Evolutionary conservation across 2,113 vertebrate genomes (phyloP).

Genomic region (Vidua chalybeata): DNA sequence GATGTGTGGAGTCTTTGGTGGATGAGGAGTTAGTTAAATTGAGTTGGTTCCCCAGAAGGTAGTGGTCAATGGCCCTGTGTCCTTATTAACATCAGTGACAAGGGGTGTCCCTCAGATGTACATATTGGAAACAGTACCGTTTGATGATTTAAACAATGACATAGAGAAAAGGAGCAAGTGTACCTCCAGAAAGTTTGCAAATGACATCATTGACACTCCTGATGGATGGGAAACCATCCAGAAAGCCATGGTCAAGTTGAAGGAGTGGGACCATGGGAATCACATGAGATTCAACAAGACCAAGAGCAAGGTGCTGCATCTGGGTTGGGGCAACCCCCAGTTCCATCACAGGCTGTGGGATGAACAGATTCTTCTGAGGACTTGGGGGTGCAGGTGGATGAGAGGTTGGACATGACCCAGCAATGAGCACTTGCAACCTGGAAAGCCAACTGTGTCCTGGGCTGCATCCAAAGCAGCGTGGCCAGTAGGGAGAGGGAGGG

Average conservation of each 20-base stretch:
- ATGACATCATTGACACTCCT: background rate
- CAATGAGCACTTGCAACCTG: accelerated
- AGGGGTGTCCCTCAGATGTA: background rate
- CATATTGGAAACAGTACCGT: background rate
- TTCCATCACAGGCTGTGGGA: background rate
- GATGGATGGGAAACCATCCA: no score
- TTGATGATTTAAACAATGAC: background rate
- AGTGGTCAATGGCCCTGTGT: background rate
- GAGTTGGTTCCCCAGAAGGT: background rate
- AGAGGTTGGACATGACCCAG: background rate
- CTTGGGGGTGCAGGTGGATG: background rate
- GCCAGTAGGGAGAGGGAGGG: background rate
- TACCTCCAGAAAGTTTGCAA: background rate
- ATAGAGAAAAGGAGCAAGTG: background rate
- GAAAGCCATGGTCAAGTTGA: background rate
- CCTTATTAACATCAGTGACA: background rate
- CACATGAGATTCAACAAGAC: background rate
- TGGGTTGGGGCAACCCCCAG: accelerated
- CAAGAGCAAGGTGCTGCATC: background rate
- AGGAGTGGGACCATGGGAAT: background rate
- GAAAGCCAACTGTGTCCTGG: background rate
- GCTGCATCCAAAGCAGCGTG: background rate
- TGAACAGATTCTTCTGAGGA: background rate
- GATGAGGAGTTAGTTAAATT: background rate
- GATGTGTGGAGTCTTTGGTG: background rate